A percentile compares a stretch with the other conserved stretches of the same genome.
Evolutionary conservation across 2,797 vertebrate genomes (phyloP).

Genomic region (Gobionotothen gibberifrons): DNA sequence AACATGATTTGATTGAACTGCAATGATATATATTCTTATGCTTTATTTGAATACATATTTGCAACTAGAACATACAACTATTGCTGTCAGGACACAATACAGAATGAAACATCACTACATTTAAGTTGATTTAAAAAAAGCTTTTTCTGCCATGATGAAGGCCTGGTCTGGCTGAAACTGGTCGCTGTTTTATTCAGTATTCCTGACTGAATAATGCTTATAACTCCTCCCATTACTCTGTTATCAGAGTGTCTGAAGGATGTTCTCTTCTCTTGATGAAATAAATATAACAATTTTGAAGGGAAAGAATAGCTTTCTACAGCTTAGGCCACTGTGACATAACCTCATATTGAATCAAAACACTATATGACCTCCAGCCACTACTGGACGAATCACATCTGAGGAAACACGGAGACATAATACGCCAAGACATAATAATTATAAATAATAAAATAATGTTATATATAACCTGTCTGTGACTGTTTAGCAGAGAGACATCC

Average conservation of each 20-base stretch:
- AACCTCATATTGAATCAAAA: background rate
- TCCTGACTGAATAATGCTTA: background rate
- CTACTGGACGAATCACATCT: background rate
- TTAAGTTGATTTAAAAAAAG: background rate
- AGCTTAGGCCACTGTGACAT: background rate
- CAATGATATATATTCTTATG: background rate
- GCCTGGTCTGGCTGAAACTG: background rate
- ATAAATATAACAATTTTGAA: background rate
- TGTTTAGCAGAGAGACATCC: conserved; percentile 5
- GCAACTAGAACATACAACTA: background rate
- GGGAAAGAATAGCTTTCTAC: background rate
- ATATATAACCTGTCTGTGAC: background rate
- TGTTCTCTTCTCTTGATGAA: background rate
- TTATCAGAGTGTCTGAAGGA: background rate
- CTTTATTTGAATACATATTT: background rate
- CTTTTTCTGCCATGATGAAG: background rate
- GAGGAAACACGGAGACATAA: background rate
- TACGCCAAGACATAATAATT: background rate
- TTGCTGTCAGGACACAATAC: background rate
- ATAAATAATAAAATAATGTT: background rate
- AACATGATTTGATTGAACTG: background rate
- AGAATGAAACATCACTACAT: background rate
- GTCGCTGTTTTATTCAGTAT: too few relatives aligned
- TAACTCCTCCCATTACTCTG: background rate
- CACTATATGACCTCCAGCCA: background rate